phyloP scores from a whole-genome alignment of 2,888 invertebrate genomes.

The Hecatera dysodea region DNA sequence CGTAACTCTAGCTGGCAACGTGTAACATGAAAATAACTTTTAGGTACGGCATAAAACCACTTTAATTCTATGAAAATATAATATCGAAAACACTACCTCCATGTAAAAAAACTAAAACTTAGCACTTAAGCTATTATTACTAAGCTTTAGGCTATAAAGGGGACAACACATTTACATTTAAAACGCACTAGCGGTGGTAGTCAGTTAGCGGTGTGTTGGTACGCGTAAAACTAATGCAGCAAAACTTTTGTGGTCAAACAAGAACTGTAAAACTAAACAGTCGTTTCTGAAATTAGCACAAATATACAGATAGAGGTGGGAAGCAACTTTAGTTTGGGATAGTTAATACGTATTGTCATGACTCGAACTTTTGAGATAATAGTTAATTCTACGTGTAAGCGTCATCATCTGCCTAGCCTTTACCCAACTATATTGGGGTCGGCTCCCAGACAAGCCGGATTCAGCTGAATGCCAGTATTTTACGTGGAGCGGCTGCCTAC shows the following conservation, averaged over 20 bases:
- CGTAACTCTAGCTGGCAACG: too few species aligned
- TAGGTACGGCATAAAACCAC: too few species aligned
- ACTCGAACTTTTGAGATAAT: not conserved
- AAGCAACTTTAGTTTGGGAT: conserved; percentile 14
- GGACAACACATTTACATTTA: conserved; percentile 45
- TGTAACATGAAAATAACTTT: too few species aligned
- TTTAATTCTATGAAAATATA: not conserved
- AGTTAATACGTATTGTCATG: not conserved
- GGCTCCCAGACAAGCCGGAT: too few species aligned
- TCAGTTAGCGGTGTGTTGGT: conserved; percentile 20
- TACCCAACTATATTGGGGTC: too few species aligned
- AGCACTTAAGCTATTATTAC: conserved; percentile 25
- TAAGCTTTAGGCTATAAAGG: conserved; percentile 20
- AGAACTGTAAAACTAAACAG: conserved; percentile 61
- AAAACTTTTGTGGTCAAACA: conserved; percentile 63
- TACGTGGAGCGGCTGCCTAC: too few species aligned
- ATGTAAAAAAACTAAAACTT: conserved; percentile 17
- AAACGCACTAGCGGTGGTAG: conserved; percentile 40
- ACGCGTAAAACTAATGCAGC: conserved; percentile 34
- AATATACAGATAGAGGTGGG: conserved; percentile 25
- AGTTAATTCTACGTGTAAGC: not conserved
- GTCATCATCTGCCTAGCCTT: too few species aligned
- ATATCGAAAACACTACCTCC: conserved; percentile 8
- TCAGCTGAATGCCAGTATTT: too few species aligned
- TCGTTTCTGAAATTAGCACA: conserved; percentile 67